Conservation (phyloP, 2,888 invertebrate species). For the Acanthosepion esculentum region DNA sequence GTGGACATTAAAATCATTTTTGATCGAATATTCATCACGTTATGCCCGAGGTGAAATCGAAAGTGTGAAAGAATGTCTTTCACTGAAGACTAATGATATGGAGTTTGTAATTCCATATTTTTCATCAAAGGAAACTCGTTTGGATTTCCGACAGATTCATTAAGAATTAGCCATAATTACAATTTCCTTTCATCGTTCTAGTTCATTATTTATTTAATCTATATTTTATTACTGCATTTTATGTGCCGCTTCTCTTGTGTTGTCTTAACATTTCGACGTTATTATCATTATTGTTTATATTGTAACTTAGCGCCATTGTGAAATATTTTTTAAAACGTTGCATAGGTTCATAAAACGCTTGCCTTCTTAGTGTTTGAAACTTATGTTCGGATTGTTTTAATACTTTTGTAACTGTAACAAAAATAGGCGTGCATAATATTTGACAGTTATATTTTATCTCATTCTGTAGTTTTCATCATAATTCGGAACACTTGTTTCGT, state of each 20-base stretch:
- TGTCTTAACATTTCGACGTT: no score
- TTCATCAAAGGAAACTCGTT: not conserved
- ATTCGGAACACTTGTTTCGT: no score
- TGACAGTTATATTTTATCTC: no score
- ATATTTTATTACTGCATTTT: not conserved
- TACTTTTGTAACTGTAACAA: no score
- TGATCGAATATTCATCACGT: not conserved
- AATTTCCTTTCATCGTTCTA: not conserved
- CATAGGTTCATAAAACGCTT: no score
- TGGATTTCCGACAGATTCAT: not conserved
- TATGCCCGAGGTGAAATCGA: not conserved
- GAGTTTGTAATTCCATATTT: not conserved
- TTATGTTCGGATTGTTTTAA: no score
- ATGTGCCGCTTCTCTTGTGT: not conserved
- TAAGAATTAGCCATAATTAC: not conserved
- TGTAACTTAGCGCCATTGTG: no score
- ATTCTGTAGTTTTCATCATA: no score
- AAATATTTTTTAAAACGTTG: no score
- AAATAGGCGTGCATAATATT: no score
- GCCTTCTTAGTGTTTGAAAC: no score
- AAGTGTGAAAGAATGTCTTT: not conserved
- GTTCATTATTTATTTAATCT: not conserved
- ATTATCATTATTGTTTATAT: no score
- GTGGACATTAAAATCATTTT: not conserved
- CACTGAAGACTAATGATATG: not conserved